Base-by-base conservation (phyloP, 2,888 invertebrate genomes). In the Ormia ochracea region DNA sequence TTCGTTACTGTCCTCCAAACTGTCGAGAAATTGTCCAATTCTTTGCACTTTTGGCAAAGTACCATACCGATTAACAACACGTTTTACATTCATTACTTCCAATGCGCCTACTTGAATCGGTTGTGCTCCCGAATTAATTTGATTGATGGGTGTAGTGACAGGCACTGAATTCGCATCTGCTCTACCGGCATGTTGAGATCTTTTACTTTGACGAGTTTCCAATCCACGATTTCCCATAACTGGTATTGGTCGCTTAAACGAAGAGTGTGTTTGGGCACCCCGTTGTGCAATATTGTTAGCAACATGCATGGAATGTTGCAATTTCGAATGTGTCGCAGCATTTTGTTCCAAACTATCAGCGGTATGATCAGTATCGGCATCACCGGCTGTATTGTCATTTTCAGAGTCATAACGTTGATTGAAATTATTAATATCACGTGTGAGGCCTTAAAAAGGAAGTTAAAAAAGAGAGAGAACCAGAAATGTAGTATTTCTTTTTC, bases 11-110 rank as follows among this genome's bases (percentile, higher is more conserved):
- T 96, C 95, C 50, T 96, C 93, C 86, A 99, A 91, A 4, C 98
- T 98, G 90, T 98, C 98, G 68, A 99, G 91, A 90, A 97, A 99
- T 5, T 98, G 98, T 31, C 98, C 98, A 84, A 99, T 98, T 82
- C 98, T 93, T 9, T 97, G 97, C 56, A 96, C 98, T 90, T 98
- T 99, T 0, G 99, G 99, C 86, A 99, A 91, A 9, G 99, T 99
- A 17, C 99, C 99, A 89, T 98, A 98, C 26, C 98, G 93, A 90
- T 96, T 98, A 83, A 96, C 96, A 52, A 97, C 97, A 83, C 96
- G 94, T 86, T 96, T 95, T 63, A 98, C 98, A 91, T 98, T 98
- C 90, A 97, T 96, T 82, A 97, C 97, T 90, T 98, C 98, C 84
- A 98, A 91, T 21, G 98, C 97, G 66, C 97, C 98, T 81, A 98